These are phyloP conservation scores for Corydoras sp. DNA, from an alignment of 2,113 vertebrate genomes.

Conservation along the genomic window DNA sequence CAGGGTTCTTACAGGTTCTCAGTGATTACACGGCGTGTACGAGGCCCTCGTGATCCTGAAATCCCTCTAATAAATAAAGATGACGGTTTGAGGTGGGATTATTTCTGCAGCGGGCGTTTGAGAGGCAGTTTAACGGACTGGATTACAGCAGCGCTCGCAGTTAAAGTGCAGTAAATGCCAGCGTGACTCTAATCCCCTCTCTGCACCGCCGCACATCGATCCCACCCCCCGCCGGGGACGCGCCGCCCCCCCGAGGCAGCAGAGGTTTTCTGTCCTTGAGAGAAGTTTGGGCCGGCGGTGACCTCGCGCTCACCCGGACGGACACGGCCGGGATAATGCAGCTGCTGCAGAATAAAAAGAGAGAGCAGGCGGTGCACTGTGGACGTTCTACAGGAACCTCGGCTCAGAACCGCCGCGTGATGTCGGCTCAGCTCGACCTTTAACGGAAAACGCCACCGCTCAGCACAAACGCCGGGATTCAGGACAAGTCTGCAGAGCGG, in stretches of 20 bases:
- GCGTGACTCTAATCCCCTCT: slow-evolving; percentile 30
- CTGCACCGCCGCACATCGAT: not conserved
- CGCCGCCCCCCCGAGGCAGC: slow-evolving; percentile 28
- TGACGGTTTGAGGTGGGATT: slow-evolving; percentile 33
- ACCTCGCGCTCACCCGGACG: slow-evolving; percentile 54
- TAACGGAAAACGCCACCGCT: slow-evolving; percentile 34
- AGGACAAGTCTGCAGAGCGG: slow-evolving; percentile 14
- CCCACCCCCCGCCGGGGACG: no score
- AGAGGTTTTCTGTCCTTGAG: slow-evolving; percentile 9
- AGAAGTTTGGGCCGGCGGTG: slow-evolving; percentile 48
- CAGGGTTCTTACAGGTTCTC: no score
- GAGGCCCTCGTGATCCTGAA: not conserved
- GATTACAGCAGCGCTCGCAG: slow-evolving; percentile 37
- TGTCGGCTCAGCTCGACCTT: slow-evolving; percentile 55
- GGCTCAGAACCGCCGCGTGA: slow-evolving; percentile 17
- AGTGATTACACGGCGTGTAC: no score
- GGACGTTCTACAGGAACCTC: slow-evolving; percentile 39
- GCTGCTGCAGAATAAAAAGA: slow-evolving; percentile 37
- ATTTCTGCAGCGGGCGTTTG: slow-evolving; percentile 15
- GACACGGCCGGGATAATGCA: slow-evolving; percentile 39
- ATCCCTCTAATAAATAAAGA: slow-evolving; percentile 35
- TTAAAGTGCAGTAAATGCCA: slow-evolving; percentile 41
- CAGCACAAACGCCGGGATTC: slow-evolving; percentile 18
- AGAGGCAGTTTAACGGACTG: slow-evolving; percentile 3
- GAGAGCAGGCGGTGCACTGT: slow-evolving; percentile 44